These are phyloP conservation scores for Lindbergichthys nudifrons DNA, from an alignment of 2,797 vertebrate genomes.

Conservation along the genomic window DNA sequence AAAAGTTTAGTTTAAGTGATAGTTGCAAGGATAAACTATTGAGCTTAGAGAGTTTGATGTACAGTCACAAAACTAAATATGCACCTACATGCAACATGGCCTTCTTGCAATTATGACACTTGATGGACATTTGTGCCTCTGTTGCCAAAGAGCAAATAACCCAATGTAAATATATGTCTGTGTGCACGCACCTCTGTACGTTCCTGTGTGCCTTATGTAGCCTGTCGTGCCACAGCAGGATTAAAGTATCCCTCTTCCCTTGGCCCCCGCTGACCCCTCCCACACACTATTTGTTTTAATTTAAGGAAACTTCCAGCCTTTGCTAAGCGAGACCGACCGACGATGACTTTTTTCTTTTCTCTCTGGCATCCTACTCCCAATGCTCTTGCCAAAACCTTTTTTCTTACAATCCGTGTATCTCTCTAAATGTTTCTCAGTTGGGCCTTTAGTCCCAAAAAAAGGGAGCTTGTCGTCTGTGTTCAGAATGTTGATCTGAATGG, in stretches of 20 bases:
- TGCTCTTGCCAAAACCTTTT: constrained; percentile 46
- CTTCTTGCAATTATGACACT: not conserved
- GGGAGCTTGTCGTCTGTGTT: constrained; percentile 45
- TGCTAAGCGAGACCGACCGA: constrained; percentile 56
- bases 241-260: constrained; percentile 79
- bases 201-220: constrained; percentile 63
- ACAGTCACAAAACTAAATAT: constrained; percentile 1
- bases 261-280: constrained; percentile 62
- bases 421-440: constrained; percentile 51
- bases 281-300: constrained; percentile 83
- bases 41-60: not conserved
- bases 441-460: constrained; percentile 54
- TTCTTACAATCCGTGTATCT: constrained; percentile 40
- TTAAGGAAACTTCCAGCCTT: constrained; percentile 78
- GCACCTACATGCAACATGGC: not conserved
- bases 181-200: constrained; percentile 25
- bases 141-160: constrained; percentile 20
- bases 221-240: constrained; percentile 80
- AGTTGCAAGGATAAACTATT: constrained; percentile 22
- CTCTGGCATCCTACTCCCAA: constrained; percentile 47
- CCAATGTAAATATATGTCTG: constrained; percentile 8
- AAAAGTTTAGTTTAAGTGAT: not conserved
- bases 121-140: not conserved
- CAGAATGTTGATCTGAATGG: constrained; percentile 58
- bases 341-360: constrained; percentile 61